Conservation (phyloP, 2,888 invertebrate species). For the Clepsis dumicolana region DNA sequence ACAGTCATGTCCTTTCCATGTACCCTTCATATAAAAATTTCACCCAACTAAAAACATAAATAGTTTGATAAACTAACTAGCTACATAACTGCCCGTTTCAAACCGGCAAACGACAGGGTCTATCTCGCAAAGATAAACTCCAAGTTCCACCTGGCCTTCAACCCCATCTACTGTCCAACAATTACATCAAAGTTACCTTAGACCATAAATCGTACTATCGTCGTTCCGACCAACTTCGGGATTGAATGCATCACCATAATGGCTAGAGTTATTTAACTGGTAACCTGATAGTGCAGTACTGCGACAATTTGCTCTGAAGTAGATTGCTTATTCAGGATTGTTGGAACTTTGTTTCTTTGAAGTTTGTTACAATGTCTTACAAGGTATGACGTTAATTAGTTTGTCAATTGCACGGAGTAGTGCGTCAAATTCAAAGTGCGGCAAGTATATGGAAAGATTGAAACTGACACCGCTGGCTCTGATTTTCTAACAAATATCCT, state of each 20-base stretch:
- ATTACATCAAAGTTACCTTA: slow-evolving; percentile 27
- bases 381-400: neutral
- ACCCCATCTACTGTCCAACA: slow-evolving; percentile 25
- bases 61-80: neutral
- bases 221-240: slow-evolving; percentile 13
- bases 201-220: slow-evolving; percentile 8
- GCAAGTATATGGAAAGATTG: too few relatives aligned
- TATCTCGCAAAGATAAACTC: slow-evolving; percentile 8
- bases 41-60: neutral
- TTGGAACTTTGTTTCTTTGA: slow-evolving; percentile 12
- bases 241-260: slow-evolving; percentile 31
- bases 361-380: slow-evolving; percentile 11
- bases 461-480: too few relatives aligned
- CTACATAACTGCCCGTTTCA: neutral
- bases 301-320: slow-evolving; percentile 24
- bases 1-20: too few relatives aligned
- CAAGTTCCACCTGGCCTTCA: slow-evolving; percentile 1
- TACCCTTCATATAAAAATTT: too few relatives aligned
- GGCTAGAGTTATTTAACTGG: slow-evolving; percentile 23
- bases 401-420: neutral
- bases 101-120: slow-evolving; percentile 12
- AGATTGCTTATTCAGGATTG: slow-evolving; percentile 4
- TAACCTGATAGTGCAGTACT: slow-evolving; percentile 25
- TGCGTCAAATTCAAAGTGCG: neutral
- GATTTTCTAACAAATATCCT: too few relatives aligned